phyloP scores from a whole-genome alignment of 1,140 invertebrate genomes.

The Meloidogyne floridensis region DNA sequence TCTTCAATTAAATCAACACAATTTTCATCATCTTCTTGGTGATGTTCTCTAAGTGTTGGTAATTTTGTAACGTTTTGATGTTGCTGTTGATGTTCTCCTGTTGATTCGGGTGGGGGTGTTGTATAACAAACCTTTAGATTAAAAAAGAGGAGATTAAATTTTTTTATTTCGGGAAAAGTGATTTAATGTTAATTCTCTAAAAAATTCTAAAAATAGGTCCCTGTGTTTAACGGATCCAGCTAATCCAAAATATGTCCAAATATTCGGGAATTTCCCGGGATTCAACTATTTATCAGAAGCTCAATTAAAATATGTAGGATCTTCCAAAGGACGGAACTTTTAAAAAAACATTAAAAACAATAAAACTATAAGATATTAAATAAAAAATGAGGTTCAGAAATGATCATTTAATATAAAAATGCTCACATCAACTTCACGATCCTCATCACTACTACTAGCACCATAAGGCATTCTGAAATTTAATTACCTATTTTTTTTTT shows the following conservation, averaged over 20 bases:
- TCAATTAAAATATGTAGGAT: too few species aligned
- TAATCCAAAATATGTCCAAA: too few species aligned
- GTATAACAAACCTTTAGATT: background rate
- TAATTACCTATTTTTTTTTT: background rate
- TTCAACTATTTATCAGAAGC: too few species aligned
- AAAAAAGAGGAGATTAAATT: background rate
- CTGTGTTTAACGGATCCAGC: too few species aligned
- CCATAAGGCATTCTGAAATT: conserved; percentile 9
- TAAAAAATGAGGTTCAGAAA: too few species aligned
- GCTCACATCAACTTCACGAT: conserved; percentile 24
- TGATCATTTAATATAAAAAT: background rate
- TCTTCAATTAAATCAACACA: background rate
- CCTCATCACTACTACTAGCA: conserved; percentile 27
- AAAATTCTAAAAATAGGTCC: too few species aligned
- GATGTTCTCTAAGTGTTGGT: background rate
- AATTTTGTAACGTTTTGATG: background rate
- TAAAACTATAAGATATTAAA: too few species aligned
- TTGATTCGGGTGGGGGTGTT: background rate
- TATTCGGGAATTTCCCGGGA: too few species aligned
- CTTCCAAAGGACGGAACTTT: too few species aligned
- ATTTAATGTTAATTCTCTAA: too few species aligned
- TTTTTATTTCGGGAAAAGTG: too few species aligned
- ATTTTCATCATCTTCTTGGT: background rate
- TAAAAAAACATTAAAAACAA: too few species aligned
- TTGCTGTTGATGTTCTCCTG: background rate